Conservation (phyloP, 2,113 vertebrate genomes). For the Elephantulus edwardii region DNA sequence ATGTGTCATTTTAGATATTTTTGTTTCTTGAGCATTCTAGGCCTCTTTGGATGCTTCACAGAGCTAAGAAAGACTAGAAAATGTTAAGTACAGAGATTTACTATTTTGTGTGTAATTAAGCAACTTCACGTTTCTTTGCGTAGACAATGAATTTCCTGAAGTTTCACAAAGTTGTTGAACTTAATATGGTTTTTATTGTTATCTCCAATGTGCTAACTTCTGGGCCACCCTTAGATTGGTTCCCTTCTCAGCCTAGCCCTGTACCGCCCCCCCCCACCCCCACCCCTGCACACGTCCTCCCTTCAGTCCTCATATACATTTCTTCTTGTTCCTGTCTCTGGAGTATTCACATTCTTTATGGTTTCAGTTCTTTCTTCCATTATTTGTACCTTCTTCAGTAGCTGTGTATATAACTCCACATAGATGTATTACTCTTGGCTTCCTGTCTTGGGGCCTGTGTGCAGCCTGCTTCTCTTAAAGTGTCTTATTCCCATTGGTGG, state of each 20-base stretch:
- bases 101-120: not conserved
- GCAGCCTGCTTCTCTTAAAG: too few species aligned
- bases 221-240: not conserved
- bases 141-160: not conserved
- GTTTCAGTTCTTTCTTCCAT: too few species aligned
- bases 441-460: too few species aligned
- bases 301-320: too few species aligned
- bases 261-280: not conserved
- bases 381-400: too few species aligned
- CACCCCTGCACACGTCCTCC: not conserved
- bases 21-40: not conserved
- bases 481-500: too few species aligned
- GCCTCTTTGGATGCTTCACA: not conserved
- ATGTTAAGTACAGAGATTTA: not conserved
- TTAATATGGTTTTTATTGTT: not conserved
- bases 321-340: too few species aligned
- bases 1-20: not conserved
- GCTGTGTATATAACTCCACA: too few species aligned
- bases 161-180: not conserved
- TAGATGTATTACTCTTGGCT: too few species aligned
- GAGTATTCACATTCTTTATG: too few species aligned
- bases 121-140: not conserved
- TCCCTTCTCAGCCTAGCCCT: not conserved
- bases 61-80: not conserved
- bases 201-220: not conserved